Evolutionary conservation across 92 coral and sea anemone genomes (phyloP).

Genomic region (Heteractis magnifica): DNA sequence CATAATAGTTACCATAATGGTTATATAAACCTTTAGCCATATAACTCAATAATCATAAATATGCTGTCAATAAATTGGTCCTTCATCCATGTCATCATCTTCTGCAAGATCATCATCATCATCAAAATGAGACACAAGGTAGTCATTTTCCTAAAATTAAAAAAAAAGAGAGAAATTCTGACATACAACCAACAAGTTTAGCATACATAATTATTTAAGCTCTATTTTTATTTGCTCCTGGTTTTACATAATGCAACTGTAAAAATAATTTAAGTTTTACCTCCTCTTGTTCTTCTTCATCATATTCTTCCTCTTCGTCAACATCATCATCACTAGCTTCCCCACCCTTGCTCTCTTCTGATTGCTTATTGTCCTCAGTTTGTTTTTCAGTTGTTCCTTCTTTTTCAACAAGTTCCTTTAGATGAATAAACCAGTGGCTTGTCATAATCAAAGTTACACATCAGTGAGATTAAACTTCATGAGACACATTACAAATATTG

Average conservation of each 20-base stretch:
- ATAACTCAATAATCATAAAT: no score
- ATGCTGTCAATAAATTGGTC: conserved; percentile 92
- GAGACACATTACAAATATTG: no score
- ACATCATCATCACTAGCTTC: conserved; percentile 59
- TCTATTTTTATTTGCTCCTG: no score
- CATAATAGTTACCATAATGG: no score
- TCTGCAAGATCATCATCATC: conserved; percentile 92
- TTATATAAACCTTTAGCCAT: no score
- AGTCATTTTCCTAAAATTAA: conserved; percentile 83
- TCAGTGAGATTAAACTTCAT: no score
- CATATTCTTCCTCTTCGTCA: conserved; percentile 80
- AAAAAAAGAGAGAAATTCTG: background rate
- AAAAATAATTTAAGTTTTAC: conserved; percentile 27
- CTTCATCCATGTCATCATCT: conserved; percentile 97
- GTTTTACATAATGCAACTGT: no score
- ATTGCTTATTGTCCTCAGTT: conserved; percentile 26
- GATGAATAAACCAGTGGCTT: conserved; percentile 24
- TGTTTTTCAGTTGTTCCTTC: conserved; percentile 43
- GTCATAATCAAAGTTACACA: background rate
- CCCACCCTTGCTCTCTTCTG: conserved; percentile 43
- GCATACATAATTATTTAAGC: no score
- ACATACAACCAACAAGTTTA: no score
- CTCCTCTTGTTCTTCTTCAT: conserved; percentile 96
- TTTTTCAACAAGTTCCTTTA: conserved; percentile 58
- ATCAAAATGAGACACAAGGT: conserved; percentile 94